phyloP scores from a whole-genome alignment of 2,888 invertebrate species.

The Zeuzera pyrina region DNA sequence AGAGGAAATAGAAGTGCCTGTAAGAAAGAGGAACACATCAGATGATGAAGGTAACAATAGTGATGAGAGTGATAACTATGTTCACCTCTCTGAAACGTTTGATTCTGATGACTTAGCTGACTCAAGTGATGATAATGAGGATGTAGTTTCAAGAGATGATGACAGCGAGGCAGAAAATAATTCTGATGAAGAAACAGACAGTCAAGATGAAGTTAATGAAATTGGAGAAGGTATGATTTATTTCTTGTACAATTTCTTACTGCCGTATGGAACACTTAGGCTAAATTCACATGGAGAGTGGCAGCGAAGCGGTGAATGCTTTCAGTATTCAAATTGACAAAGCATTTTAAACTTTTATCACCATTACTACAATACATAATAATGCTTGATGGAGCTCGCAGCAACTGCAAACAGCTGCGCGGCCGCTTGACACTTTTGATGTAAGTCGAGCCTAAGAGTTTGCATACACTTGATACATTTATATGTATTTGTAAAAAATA shows the following conservation, averaged over 20 bases:
- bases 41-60: conserved; percentile 46
- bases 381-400: no score
- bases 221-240: conserved; percentile 24
- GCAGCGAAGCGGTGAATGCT: no score
- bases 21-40: conserved; percentile 36
- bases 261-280: no score
- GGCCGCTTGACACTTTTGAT: no score
- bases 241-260: background rate
- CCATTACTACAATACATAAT: no score
- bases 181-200: conserved; percentile 16
- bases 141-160: conserved; percentile 11
- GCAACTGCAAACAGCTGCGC: no score
- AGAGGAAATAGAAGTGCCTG: conserved; percentile 50
- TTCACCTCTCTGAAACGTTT: conserved; percentile 52
- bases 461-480: no score
- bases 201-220: conserved; percentile 24
- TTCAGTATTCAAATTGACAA: no score
- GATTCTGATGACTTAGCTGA: conserved; percentile 48
- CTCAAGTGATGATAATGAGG: conserved; percentile 27
- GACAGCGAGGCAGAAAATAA: conserved; percentile 17
- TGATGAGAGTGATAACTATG: conserved; percentile 48
- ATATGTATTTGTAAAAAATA: no score
- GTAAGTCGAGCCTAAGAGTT: no score
- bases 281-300: no score
- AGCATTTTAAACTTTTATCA: no score